These are phyloP conservation scores for Apaloderma vittatum DNA, from an alignment of 2,113 vertebrate species.

Conservation along the genomic window DNA sequence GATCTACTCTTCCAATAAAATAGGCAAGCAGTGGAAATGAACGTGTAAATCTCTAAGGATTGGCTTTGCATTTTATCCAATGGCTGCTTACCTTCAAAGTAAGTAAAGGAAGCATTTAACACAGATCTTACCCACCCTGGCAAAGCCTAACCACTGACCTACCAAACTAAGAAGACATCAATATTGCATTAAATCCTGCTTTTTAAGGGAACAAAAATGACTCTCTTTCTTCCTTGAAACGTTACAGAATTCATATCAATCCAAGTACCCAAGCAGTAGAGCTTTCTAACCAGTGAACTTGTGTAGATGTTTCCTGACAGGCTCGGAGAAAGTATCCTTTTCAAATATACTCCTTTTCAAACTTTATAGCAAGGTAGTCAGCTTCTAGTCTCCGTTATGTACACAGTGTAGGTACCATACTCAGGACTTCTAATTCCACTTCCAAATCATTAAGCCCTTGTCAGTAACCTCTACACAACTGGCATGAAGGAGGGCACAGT, in stretches of 20 bases:
- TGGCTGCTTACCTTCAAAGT: background rate
- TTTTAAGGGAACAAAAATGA: background rate
- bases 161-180: background rate
- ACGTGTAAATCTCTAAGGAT: background rate
- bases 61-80: background rate
- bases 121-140: background rate
- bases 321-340: background rate
- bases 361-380: background rate
- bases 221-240: background rate
- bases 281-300: background rate
- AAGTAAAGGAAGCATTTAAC: background rate
- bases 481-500: background rate
- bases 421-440: background rate
- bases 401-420: background rate
- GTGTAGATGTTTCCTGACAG: background rate
- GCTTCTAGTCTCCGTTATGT: background rate
- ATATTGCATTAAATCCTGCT: background rate
- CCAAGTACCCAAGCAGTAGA: background rate
- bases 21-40: background rate
- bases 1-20: background rate
- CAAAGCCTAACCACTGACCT: background rate
- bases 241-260: background rate
- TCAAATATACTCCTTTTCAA: background rate
- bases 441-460: background rate
- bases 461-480: background rate